Conservation (phyloP, 2,797 vertebrate genomes). For the Lacerta viridis region DNA sequence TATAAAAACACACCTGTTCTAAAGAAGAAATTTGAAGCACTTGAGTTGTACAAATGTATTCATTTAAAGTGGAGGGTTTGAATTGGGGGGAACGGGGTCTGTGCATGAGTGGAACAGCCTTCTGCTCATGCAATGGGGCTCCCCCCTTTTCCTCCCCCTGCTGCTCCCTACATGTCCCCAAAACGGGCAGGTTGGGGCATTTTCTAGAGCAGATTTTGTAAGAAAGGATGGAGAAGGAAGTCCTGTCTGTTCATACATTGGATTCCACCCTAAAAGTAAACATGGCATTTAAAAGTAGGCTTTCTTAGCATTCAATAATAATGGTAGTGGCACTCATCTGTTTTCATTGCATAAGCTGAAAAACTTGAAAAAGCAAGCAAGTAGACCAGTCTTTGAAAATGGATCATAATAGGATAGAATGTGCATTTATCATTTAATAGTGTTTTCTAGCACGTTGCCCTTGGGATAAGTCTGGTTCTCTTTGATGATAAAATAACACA, state of each 20-base stretch:
- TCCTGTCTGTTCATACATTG: too few relatives aligned
- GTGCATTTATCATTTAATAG: not conserved
- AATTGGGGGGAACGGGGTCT: too few relatives aligned
- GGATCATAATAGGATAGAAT: not conserved
- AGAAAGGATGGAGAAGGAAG: too few relatives aligned
- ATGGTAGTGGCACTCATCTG: not conserved
- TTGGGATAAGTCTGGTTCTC: slow-evolving; percentile 19
- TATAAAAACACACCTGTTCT: not conserved
- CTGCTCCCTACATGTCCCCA: too few relatives aligned
- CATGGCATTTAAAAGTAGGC: not conserved
- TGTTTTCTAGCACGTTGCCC: slow-evolving; percentile 17
- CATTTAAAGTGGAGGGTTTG: too few relatives aligned
- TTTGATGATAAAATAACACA: slow-evolving; percentile 19
- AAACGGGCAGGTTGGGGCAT: too few relatives aligned
- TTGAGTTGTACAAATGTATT: not conserved
- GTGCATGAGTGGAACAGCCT: too few relatives aligned
- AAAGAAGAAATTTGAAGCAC: not conserved
- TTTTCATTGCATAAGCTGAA: not conserved
- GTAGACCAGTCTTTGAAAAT: not conserved
- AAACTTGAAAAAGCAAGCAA: not conserved
- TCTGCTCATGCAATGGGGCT: too few relatives aligned
- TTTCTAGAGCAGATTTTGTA: too few relatives aligned
- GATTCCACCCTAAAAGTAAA: too few relatives aligned
- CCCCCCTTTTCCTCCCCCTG: too few relatives aligned
- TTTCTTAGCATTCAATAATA: not conserved